Evolutionary conservation across 2,797 vertebrate genomes (phyloP).

Genomic region (Manis javanica): DNA sequence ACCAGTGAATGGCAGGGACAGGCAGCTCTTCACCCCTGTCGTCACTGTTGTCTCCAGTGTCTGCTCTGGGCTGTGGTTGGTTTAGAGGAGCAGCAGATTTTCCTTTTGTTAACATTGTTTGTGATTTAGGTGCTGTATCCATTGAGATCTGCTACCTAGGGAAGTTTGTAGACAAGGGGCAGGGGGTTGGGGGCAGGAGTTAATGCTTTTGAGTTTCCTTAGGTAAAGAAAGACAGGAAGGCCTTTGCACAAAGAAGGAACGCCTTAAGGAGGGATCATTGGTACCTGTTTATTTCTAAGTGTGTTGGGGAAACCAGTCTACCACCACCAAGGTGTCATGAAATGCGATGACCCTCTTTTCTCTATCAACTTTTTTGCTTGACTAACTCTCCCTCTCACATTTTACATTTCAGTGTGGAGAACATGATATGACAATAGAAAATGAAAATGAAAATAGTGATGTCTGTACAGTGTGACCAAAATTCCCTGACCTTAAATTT

Average conservation of each 20-base stretch:
- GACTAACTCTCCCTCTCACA: background rate
- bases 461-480: background rate
- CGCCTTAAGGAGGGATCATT: background rate
- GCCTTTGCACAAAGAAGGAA: background rate
- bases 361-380: background rate
- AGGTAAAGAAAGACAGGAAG: background rate
- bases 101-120: background rate
- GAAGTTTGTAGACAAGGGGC: background rate
- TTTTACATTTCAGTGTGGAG: background rate
- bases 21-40: background rate
- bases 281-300: background rate
- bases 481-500: background rate
- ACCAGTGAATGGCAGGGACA: background rate
- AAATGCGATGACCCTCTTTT: background rate
- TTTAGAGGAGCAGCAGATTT: background rate
- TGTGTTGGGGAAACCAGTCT: background rate
- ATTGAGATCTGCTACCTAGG: background rate
- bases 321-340: background rate
- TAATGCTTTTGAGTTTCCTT: slow-evolving; percentile 19
- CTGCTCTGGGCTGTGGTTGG: background rate
- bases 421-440: background rate
- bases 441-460: background rate
- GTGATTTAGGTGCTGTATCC: background rate
- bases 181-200: background rate
- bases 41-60: background rate